These are phyloP conservation scores for Peromyscus attwateri DNA, from an alignment of 2,797 vertebrate species.

Conservation along the genomic window DNA sequence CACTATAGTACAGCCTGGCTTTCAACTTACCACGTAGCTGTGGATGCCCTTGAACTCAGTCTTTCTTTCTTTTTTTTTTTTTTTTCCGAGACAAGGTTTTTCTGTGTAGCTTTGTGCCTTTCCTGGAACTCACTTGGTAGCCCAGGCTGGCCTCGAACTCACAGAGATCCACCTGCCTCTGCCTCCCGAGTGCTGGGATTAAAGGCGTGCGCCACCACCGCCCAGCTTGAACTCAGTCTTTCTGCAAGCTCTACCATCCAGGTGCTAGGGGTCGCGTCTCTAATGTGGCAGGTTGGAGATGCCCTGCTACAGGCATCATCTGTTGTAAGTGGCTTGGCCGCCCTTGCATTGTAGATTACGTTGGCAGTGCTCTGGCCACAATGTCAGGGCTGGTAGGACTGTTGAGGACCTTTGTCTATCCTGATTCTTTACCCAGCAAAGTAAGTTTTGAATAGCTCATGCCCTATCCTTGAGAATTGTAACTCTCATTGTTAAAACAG, in stretches of 20 bases:
- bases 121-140: no score
- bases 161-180: no score
- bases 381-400: neutral
- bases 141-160: no score
- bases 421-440: constrained; percentile 1
- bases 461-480: constrained; percentile 55
- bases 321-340: neutral
- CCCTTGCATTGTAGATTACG: neutral
- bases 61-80: no score
- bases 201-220: no score
- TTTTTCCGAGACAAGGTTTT: no score
- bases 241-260: neutral
- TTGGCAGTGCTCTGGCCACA: neutral
- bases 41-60: neutral
- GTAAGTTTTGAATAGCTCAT: constrained; percentile 57
- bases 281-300: neutral
- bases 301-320: neutral
- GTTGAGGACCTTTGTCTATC: neutral
- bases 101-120: no score
- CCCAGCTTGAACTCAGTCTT: neutral
- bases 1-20: neutral
- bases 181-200: no score
- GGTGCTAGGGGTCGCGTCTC: neutral
- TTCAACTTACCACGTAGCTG: neutral
- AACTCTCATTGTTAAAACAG: constrained; percentile 1